Evolutionary conservation across 2,113 vertebrate genomes (phyloP).

Genomic region (Antigone vipio): DNA sequence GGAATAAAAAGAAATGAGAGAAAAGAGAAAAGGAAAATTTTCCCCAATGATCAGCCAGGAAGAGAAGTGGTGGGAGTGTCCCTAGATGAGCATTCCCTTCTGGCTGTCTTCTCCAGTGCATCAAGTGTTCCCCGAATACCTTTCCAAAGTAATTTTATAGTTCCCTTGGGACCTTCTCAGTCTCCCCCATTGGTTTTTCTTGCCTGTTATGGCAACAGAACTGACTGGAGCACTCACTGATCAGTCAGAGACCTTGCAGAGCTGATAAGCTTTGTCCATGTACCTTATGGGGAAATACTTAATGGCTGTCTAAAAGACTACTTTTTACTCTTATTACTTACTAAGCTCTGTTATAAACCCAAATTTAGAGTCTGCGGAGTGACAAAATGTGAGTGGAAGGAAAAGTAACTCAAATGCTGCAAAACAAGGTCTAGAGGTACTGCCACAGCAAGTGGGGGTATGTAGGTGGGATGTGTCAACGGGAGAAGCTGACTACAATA

Average conservation of each 20-base stretch:
- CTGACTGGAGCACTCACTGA: neutral
- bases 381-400: neutral
- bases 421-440: neutral
- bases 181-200: neutral
- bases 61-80: neutral
- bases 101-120: neutral
- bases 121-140: neutral
- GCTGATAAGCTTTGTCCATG: neutral
- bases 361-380: neutral
- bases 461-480: neutral
- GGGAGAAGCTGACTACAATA: neutral
- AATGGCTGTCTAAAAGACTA: neutral
- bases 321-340: neutral
- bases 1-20: neutral
- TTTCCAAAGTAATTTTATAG: neutral
- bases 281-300: neutral
- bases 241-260: neutral
- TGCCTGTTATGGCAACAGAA: neutral
- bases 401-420: neutral
- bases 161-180: neutral
- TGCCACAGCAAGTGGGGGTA: neutral
- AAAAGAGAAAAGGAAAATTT: neutral
- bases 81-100: neutral
- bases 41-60: neutral
- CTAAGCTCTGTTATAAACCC: neutral